These are phyloP conservation scores for Bovichtus diacanthus DNA, from an alignment of 2,797 vertebrate species.

Conservation along the genomic window DNA sequence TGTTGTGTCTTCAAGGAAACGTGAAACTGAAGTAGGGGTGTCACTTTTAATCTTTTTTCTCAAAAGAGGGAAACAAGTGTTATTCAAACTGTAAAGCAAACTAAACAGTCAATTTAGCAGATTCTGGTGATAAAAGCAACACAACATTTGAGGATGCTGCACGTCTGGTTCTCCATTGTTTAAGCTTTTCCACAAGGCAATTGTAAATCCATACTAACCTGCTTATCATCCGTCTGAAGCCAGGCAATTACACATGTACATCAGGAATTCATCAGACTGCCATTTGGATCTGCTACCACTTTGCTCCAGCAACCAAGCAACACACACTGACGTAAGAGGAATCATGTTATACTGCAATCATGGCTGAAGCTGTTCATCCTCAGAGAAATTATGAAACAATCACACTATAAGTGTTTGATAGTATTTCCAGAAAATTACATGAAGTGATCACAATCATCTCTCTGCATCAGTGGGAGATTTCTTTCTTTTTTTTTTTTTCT, in stretches of 20 bases:
- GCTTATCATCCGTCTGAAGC: constrained; percentile 50
- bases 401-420: constrained; percentile 15
- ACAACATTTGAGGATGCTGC: not conserved
- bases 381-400: not conserved
- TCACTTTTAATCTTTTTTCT: no score
- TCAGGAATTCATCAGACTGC: constrained; percentile 18
- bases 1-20: no score
- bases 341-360: constrained; percentile 13
- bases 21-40: no score
- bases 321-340: not conserved
- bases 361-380: constrained; percentile 11
- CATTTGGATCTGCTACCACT: constrained; percentile 18
- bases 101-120: no score
- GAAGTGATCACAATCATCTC: not conserved
- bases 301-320: constrained; percentile 11
- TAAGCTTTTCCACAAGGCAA: constrained; percentile 31
- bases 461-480: not conserved
- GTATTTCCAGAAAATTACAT: not conserved
- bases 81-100: no score
- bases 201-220: constrained; percentile 62
- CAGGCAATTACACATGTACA: constrained; percentile 50
- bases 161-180: constrained; percentile 7
- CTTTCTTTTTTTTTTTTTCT: no score
- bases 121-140: constrained; percentile 19
- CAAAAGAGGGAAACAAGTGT: no score